Conservation (phyloP, 2,113 vertebrate genomes). For the Crotalus helleri region DNA sequence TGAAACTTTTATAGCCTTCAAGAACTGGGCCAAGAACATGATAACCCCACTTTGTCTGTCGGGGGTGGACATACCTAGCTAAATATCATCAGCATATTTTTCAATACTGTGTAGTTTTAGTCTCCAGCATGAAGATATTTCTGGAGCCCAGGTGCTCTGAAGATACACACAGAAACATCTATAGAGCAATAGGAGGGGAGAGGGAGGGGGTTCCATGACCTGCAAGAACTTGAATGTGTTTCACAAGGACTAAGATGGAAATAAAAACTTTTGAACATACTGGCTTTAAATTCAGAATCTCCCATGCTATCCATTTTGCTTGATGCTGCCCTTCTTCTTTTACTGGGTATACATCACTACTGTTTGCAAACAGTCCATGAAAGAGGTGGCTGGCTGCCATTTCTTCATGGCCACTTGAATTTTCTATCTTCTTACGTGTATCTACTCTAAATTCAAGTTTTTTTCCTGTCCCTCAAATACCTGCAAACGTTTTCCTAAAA, state of each 20-base stretch:
- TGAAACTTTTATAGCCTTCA: not conserved
- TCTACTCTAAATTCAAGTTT: not conserved
- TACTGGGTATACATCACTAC: not conserved
- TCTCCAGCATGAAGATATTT: not conserved
- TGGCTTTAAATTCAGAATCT: not conserved
- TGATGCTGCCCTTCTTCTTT: not conserved
- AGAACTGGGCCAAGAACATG: not conserved
- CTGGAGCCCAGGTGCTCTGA: not conserved
- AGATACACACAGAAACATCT: not conserved
- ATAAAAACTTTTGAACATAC: not conserved
- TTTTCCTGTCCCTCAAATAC: not conserved
- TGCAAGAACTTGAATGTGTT: not conserved
- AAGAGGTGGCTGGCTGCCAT: not conserved
- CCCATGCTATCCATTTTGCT: not conserved
- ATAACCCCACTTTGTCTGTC: not conserved
- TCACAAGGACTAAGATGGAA: not conserved
- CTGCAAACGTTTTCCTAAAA: not conserved
- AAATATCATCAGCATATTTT: not conserved
- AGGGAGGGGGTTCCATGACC: not conserved
- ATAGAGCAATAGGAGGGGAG: not conserved
- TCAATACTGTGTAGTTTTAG: not conserved
- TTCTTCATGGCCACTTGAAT: not conserved
- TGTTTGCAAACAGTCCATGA: not conserved
- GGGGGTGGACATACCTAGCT: not conserved
- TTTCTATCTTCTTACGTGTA: not conserved